These are phyloP conservation scores for Siniperca obscura DNA, from an alignment of 2,797 vertebrate genomes.

Conservation along the genomic window DNA sequence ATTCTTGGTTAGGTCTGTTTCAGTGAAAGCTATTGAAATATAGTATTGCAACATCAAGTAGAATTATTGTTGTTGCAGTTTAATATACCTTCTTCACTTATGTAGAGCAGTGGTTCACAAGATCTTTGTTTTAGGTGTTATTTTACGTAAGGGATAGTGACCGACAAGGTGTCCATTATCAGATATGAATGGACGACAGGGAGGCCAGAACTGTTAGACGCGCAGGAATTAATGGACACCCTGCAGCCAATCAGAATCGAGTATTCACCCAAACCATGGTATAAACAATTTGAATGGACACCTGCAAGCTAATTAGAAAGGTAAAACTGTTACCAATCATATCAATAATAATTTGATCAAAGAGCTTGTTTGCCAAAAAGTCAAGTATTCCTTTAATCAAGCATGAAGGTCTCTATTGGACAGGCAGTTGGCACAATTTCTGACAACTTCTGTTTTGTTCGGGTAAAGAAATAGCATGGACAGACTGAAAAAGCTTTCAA, in stretches of 20 bases:
- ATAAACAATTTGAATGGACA: not conserved
- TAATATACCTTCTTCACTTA: not conserved
- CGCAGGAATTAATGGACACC: no score
- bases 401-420: slow-evolving; percentile 49
- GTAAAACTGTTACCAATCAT: not conserved
- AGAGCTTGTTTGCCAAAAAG: slow-evolving; percentile 23
- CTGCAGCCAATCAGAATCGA: no score
- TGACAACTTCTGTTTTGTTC: slow-evolving; percentile 45
- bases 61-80: not conserved
- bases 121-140: not conserved
- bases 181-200: no score
- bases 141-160: not conserved
- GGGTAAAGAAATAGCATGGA: slow-evolving; percentile 11
- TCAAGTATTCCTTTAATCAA: slow-evolving; percentile 50
- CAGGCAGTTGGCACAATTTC: slow-evolving; percentile 47
- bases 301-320: not conserved
- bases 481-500: not conserved
- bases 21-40: not conserved
- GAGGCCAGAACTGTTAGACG: no score
- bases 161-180: no score
- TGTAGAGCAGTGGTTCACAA: not conserved
- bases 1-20: no score
- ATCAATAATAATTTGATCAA: slow-evolving; percentile 34
- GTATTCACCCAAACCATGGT: no score
- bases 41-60: not conserved